Base-by-base conservation (phyloP, 1,140 invertebrate species). In the Polyergus mexicanus region DNA sequence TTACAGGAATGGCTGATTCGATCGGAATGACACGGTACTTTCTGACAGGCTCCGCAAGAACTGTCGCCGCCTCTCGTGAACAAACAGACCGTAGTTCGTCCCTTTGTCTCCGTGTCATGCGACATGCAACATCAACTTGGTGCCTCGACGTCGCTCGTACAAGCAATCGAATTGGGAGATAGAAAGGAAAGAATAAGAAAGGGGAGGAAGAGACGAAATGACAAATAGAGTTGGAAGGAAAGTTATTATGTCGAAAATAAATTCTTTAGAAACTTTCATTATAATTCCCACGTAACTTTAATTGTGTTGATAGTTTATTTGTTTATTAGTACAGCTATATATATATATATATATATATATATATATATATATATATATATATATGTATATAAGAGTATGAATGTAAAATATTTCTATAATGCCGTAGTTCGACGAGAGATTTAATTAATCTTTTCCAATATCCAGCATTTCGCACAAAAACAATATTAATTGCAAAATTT, bases 1-100 rank as follows among this genome's bases (percentile, higher is more conserved):
- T 86, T 69, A 68, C 54, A 3, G 25, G 78, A 54, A 51, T 58
- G 86, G 81, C 58, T 65, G 60, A 87, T 72, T 72, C 60, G 28
- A 58, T 35, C 38, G 51, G 60, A 80, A 51, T 77, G 66, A 81
- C 78, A 32, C 25, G 13, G 66, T 81, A 38, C 66, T 81, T 81
- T 72, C 66, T 58, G 78, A 71, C 66, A 60, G 44, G 54, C 16
- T 35, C 22, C 32, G 35, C 47, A 54, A 68, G 60, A 72, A 88
- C 68, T 41, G 19, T 8, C 51, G n/a, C 35, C 58, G 51, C 56
- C 76, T 66, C 84, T 38, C 66, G 19, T 58, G 47, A 63, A 87
- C 54, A 68, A 81, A 81, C 81, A 81, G 47, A 80, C 66, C 58
- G 16, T 78, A 38, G 51, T 66, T 75, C 32, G 77, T 71, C 44